A percentile compares a stretch with the other conserved stretches of the same genome.
Conservation (phyloP, 2,888 invertebrate species). For the Melieria picta region DNA sequence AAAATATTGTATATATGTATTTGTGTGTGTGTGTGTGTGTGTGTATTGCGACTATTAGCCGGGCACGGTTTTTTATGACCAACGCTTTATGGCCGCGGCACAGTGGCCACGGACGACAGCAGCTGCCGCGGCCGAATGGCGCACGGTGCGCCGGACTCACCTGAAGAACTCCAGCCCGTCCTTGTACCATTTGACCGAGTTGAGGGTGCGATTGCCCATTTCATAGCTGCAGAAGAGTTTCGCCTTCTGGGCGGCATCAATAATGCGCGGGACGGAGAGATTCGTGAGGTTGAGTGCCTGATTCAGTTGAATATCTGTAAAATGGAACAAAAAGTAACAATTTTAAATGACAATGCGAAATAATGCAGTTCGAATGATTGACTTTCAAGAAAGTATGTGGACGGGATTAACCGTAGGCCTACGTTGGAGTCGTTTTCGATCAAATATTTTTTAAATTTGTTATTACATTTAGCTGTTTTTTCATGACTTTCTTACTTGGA, state of each 20-base stretch:
- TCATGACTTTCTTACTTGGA: no score
- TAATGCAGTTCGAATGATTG: no score
- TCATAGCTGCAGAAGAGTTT: constrained; percentile 66
- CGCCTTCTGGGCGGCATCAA: constrained; percentile 64
- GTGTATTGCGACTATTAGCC: no score
- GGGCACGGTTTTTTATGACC: not conserved
- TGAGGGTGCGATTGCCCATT: constrained; percentile 65
- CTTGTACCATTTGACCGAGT: constrained; percentile 67
- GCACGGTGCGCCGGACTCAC: constrained; percentile 47
- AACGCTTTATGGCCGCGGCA: not conserved
- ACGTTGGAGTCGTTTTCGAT: no score
- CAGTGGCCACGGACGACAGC: not conserved
- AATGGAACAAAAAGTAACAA: constrained; percentile 33
- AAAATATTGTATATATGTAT: not conserved
- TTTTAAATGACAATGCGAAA: not conserved
- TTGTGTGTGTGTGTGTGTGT: no score
- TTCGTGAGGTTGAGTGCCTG: constrained; percentile 62
- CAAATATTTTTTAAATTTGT: no score
- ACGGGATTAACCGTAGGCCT: no score
- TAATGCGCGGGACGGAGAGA: constrained; percentile 65
- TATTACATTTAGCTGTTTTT: no score
- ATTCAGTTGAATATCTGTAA: constrained; percentile 57
- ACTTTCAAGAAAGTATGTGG: no score
- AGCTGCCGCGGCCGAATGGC: not conserved
- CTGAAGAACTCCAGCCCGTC: constrained; percentile 66